Evolutionary conservation across 92 coral and sea anemone genomes (phyloP), one percentile per base, ranked within the genome.

Genomic region (Palythoa caribaeorum): DNA sequence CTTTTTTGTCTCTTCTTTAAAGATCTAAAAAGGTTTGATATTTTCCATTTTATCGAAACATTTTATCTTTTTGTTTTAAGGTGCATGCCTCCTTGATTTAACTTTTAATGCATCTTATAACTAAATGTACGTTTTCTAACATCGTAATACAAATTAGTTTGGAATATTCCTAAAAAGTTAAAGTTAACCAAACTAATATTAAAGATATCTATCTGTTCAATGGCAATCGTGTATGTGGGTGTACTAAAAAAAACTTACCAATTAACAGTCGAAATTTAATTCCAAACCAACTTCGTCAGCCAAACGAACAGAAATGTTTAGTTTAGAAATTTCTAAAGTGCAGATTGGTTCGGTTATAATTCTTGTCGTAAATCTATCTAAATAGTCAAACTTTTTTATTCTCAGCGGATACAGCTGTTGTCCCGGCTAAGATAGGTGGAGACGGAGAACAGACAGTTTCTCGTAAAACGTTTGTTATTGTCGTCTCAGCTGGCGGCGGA

Each of bases 401-500:
- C 77, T 87, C 62, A 59, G 86, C 83, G 28, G 83, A 83, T 12
- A 73, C 90, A 3, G 79, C 84, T 15, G 90, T 76, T 20, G 80
- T 37, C 17, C 88, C 79, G 3, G 79, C 73, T 21, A 69, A 83
- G 57, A 80, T 89, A 28, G 80, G 60, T 21, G 85, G 40, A 3
- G 63, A 87, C 15, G 79, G 78, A 7, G 75, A 70, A 9, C 60
- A 89, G 76, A 92, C 83, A 9, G 54, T 95, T 84, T 83, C 96
- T 9, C 89, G 91, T 55, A 88, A 78, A 9, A 63, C 93, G 10
- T 89, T 95, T 66, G 92, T 95, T 65, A 90, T 95, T 86, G 90
- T 89, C 35, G 85, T 95, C 9, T 91, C 90, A 50, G 92, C 90
- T 9, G 98, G 94, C 6, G 86, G 89, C 63, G 94, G 93, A 65